Percentiles rank a stretch among this genome's conserved stretches.
These are phyloP conservation scores for Nesospiza acunhae DNA, from an alignment of 2,113 vertebrate genomes.

Conservation along the genomic window DNA sequence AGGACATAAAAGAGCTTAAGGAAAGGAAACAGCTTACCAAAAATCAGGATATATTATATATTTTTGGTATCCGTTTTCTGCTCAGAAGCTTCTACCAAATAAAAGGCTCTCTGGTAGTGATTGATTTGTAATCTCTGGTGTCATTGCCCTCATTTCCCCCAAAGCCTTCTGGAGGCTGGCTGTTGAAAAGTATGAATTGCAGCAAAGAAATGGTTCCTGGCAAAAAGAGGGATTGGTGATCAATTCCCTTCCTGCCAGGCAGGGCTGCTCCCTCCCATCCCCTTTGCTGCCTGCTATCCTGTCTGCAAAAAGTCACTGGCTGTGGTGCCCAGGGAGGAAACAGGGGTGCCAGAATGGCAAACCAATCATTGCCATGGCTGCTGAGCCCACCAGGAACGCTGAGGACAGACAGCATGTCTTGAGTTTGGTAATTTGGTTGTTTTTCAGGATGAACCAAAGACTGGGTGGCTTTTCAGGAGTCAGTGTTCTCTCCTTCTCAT, in stretches of 20 bases:
- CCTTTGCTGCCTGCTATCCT: constrained; percentile 20
- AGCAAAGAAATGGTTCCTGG: constrained; percentile 14
- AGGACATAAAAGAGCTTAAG: neutral
- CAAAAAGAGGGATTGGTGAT: constrained; percentile 42
- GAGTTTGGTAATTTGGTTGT: neutral
- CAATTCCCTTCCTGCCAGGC: constrained; percentile 59
- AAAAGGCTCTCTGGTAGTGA: constrained; percentile 50
- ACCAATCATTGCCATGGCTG: constrained; percentile 53
- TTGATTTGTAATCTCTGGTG: constrained; percentile 66
- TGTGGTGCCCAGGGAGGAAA: neutral
- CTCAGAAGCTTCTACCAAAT: neutral
- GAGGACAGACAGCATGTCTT: neutral
- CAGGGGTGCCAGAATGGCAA: constrained; percentile 25
- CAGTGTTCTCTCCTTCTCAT: neutral
- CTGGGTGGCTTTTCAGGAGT: neutral
- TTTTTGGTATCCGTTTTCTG: constrained; percentile 26
- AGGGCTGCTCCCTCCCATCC: neutral
- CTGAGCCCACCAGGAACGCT: neutral
- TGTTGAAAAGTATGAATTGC: constrained; percentile 48
- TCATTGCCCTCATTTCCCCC: constrained; percentile 34
- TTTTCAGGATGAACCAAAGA: neutral
- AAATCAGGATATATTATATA: neutral
- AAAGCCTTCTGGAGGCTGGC: constrained; percentile 33
- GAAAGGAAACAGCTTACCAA: constrained; percentile 2
- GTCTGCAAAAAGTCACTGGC: neutral